Evolutionary conservation across 2,113 vertebrate species (phyloP).

Genomic region (Rhynchomys soricoides): DNA sequence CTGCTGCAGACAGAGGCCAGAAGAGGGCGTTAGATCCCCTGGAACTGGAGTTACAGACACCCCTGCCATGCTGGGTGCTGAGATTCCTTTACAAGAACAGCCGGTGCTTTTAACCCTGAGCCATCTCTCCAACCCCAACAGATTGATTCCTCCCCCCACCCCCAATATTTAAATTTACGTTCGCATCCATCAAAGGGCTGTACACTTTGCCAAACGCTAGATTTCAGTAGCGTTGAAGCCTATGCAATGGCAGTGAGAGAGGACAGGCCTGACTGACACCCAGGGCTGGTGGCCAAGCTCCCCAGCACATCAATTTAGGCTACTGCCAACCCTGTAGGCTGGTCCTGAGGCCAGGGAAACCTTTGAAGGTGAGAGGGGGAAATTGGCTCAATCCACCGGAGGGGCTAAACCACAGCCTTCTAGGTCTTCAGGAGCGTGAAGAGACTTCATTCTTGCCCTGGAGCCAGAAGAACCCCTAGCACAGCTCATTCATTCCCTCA

Average conservation of each 20-base stretch:
- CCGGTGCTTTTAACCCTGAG: background rate
- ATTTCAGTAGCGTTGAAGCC: background rate
- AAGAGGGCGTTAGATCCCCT: background rate
- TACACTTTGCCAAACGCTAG: background rate
- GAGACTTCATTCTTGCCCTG: background rate
- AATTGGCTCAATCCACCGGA: background rate
- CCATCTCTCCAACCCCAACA: background rate
- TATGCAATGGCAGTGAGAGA: background rate
- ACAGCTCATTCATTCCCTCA: background rate
- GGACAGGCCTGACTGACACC: background rate
- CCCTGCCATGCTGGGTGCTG: background rate
- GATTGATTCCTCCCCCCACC: background rate
- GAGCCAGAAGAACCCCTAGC: background rate
- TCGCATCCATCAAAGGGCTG: background rate
- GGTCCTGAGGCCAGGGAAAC: background rate
- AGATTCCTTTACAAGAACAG: background rate
- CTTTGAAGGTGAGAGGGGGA: background rate
- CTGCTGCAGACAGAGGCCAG: background rate
- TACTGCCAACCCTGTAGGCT: background rate
- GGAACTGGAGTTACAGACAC: background rate
- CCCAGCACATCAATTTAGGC: background rate
- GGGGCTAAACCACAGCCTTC: background rate
- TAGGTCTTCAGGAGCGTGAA: background rate
- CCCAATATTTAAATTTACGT: conserved; percentile 28
- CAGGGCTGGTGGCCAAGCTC: background rate